Percentiles rank a stretch among this genome's conserved stretches.
These are phyloP conservation scores for Mungos mungo DNA, from an alignment of 2,113 vertebrate species.

Conservation along the genomic window DNA sequence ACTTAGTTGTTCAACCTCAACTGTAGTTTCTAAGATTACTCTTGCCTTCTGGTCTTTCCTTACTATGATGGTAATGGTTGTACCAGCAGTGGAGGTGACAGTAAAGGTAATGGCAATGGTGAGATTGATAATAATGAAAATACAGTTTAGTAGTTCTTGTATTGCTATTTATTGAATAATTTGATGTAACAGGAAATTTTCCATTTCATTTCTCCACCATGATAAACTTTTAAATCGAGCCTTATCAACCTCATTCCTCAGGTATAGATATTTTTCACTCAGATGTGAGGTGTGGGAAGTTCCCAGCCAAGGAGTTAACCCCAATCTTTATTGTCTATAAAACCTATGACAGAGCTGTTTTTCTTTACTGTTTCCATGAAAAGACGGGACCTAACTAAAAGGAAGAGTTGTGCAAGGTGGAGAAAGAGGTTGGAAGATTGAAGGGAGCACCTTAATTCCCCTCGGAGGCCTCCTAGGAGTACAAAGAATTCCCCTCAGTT, in stretches of 20 bases:
- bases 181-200: neutral
- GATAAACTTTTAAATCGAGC: neutral
- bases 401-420: neutral
- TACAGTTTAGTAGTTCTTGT: neutral
- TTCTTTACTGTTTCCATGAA: too few relatives aligned
- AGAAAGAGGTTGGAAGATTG: neutral
- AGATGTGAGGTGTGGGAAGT: neutral
- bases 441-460: neutral
- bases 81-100: neutral
- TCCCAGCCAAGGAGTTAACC: neutral
- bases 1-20: neutral
- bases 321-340: neutral
- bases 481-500: neutral
- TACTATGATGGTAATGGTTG: neutral
- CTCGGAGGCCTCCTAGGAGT: too few relatives aligned
- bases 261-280: neutral
- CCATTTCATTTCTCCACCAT: neutral
- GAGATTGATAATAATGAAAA: neutral
- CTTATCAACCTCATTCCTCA: neutral
- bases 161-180: neutral
- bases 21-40: neutral
- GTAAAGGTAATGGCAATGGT: neutral
- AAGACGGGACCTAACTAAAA: neutral
- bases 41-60: neutral
- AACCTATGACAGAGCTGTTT: neutral